Evolutionary conservation across 1,140 invertebrate genomes (phyloP).

Genomic region (Platyura marginata): DNA sequence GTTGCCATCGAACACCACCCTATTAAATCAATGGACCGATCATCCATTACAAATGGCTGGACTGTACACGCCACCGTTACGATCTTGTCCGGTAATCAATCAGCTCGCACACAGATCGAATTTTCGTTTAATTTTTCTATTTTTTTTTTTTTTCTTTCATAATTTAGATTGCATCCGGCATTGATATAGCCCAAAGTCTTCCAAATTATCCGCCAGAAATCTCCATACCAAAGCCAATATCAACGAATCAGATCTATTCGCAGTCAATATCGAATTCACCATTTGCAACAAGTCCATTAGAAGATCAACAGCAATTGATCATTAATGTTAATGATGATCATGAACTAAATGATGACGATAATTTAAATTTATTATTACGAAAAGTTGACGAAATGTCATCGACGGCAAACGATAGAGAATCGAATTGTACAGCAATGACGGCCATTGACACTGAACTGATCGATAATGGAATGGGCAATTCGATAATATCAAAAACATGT

Average conservation of each 20-base stretch:
- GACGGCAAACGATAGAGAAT: no score
- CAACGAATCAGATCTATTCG: constrained; percentile 19
- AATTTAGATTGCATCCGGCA: constrained; percentile 22
- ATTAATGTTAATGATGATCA: no score
- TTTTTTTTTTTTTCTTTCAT: constrained; percentile 12
- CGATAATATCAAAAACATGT: background rate
- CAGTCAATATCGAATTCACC: constrained; percentile 22
- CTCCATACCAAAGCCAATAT: constrained; percentile 23
- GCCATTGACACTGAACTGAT: no score
- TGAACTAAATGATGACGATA: constrained; percentile 16
- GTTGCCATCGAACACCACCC: constrained; percentile 68
- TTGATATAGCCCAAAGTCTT: constrained; percentile 43
- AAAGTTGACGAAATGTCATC: constrained; percentile 16
- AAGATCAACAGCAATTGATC: background rate
- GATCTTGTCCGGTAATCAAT: constrained; percentile 45
- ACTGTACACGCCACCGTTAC: constrained; percentile 60
- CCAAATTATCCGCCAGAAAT: background rate
- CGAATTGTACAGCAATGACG: no score
- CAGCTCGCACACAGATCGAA: no score
- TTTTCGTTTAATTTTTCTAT: no score
- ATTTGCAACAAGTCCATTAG: constrained; percentile 7
- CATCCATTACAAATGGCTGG: constrained; percentile 69
- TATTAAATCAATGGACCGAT: constrained; percentile 77
- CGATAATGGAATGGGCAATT: constrained; percentile 2
- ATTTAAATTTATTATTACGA: constrained; percentile 15